Base-by-base conservation (phyloP, 2,888 invertebrate species). In the Hedychridium roseum region DNA sequence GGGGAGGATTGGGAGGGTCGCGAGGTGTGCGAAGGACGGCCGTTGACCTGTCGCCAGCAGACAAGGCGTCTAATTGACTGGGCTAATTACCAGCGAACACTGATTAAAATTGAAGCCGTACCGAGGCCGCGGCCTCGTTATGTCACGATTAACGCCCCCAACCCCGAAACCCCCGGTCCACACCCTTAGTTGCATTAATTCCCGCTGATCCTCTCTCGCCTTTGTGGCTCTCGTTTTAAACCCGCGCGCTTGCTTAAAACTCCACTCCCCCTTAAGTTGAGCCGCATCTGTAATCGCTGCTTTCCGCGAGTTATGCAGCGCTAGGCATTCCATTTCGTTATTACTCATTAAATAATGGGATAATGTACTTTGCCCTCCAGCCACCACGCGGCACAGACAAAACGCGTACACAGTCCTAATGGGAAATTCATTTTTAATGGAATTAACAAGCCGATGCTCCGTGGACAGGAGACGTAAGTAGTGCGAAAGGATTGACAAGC, bases 31-130 rank as follows among this genome's bases (percentile, higher is more conserved):
- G 21, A 42, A 37, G 49, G 44, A 52, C 50, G 50, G 50, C 50
- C 47, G 30, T 28, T n/a, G 54, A 62, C 39, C 59, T 62, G 61
- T 62, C 63, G 42, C 39, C 21, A 32, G 23, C 61, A 62, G 51
- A 48, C 63, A 62, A 49, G 35, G 32, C 45, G 46, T 63, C 60
- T 63, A 63, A 63, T 63, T 60, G 60, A 63, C 62, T 48, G 45
- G 50, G 43, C 40, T 60, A 63, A 63, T 63, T 50, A 30, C 26
- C 30, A 32, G 50, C 46, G 51, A 55, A 63, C 44, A 63, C 42
- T 54, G 52, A 63, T 63, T 63, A 57, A 63, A 63, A 57, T 44
- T 54, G 43, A 37, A 31, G 39, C 11, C 18, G n/a, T n/a, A n/a
- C 35, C 27, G 11, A 27, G 20, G 30, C 37, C 12, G 27, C 28